Base-by-base conservation (phyloP, 2,113 vertebrate genomes). In the Grantiella picta region DNA sequence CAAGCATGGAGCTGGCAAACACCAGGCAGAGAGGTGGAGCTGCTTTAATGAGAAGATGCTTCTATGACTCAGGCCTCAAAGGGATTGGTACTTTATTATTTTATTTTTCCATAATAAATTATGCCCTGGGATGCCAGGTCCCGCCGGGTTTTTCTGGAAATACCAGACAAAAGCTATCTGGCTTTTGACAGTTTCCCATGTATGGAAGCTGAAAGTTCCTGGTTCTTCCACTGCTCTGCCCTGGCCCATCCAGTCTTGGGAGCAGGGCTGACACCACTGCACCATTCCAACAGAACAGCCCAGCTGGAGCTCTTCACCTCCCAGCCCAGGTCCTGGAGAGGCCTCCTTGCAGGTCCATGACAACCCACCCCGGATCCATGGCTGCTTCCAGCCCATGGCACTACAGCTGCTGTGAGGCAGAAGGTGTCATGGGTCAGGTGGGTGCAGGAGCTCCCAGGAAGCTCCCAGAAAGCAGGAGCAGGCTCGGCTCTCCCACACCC, bases 71-170 rank as follows among this genome's bases (percentile, higher is more conserved):
- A 98, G 97, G 96, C 97, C 96, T 96, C 97, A 97, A 96, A 97
- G 97, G 97, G 98, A 97, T 96, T 90, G 94, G 96, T 92, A 95
- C 97, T 98, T 96, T 95, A 96, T 97, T 97, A 97, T 98, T 98
- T 98, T 97, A 97, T 98, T 98, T 97, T 98, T 98, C 97, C 97
- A 97, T 97, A 97, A 96, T 97, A 98, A 98, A 98, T 92, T 96
- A 94, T 95, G 96, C 96, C 90, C 86, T 97, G 95, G 90, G 90
- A 96, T 92, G 97, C 97, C 97, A 97, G 97, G 93, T 95, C 93
- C 82, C 20, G 38, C 95, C 96, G 80, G 94, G 96, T 97, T 97
- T 97, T 97, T 97, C 96, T 97, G 96, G 95, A 97, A 97, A 97
- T 96, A 96, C 96, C 96, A 96, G 96, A 93, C 86, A 90, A 96